A percentile compares a stretch with the other conserved stretches of the same genome.
These are phyloP conservation scores for Corythoichthys intestinalis DNA, from an alignment of 2,113 vertebrate species.

Conservation along the genomic window DNA sequence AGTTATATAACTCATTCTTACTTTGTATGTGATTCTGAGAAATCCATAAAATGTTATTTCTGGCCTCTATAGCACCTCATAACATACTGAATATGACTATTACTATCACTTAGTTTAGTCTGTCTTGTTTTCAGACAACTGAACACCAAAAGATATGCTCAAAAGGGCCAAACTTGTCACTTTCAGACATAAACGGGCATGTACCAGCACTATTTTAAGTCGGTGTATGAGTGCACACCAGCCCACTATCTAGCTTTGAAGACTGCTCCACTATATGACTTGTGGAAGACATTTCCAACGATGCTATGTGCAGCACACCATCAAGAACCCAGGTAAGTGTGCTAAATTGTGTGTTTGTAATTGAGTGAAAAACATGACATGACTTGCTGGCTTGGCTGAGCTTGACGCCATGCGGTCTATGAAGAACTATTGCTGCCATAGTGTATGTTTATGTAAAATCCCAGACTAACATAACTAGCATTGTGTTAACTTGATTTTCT, in stretches of 20 bases:
- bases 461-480: too few relatives aligned
- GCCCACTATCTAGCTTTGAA: conserved; percentile 56
- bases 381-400: conserved; percentile 53
- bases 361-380: conserved; percentile 55
- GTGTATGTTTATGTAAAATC: too few relatives aligned
- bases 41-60: too few relatives aligned
- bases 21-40: too few relatives aligned
- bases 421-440: conserved; percentile 24
- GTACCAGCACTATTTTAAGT: conserved; percentile 56
- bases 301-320: conserved; percentile 63
- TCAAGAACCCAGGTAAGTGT: conserved; percentile 70
- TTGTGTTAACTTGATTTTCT: too few relatives aligned
- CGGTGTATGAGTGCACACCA: conserved; percentile 26
- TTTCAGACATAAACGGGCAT: conserved; percentile 51
- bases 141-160: conserved; percentile 38
- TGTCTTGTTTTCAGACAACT: conserved; percentile 16
- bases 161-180: conserved; percentile 39
- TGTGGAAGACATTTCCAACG: conserved; percentile 66
- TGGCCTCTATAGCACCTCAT: too few relatives aligned
- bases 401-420: conserved; percentile 66
- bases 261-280: conserved; percentile 42
- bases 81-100: not conserved
- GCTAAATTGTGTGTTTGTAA: conserved; percentile 28
- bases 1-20: too few relatives aligned
- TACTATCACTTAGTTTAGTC: conserved; percentile 10